Base-by-base conservation (phyloP, 2,888 invertebrate species). In the Cephus sareptanus region DNA sequence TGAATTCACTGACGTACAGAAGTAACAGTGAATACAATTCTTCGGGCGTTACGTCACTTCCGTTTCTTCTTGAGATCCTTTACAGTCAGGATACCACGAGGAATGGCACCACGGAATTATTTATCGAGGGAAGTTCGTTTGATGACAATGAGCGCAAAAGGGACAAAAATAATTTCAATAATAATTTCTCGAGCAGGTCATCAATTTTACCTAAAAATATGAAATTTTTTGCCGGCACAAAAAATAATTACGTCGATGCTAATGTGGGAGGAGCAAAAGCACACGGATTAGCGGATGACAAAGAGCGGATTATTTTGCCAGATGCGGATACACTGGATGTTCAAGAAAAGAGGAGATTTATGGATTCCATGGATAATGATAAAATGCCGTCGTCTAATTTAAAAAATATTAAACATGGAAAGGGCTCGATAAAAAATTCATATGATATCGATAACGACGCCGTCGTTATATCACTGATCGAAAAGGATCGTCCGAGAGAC, bases 51-150 rank as follows among this genome's bases (percentile, higher is more conserved):
- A 56, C 23, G 56, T 56, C 56, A 56, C 56, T 56, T 56, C 56
- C 56, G 56, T 23, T 56, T 56, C 56, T 56, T 23, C 56, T 56
- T 0, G 23, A 56, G 56, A 23, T 56, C 56, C 56, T 56, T 56
- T 56, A 56, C 23, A 56, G 6, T 56, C 56, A 74, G 37, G 79
- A 79, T n/a, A 81, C 81, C 13, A 79, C 78, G 33, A 79, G 33
- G 40, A 81, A 79, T 34, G 74, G 78, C 35, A 34, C 77, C 74
- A 73, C 76, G 11, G 73, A 69, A 74, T 70, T 69, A n/a, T n/a
- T 15, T 23, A 34, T 37, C 9, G 74, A 76, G 40, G 68, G 33
- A 70, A 75, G 23, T 4, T 69, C 23, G 2, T 9, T 56, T 6
- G 15, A 9, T 6, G 56, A 23, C 9, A 23, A 23, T 23, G 56